A percentile compares a stretch with the other conserved stretches of the same genome.
Conservation (phyloP, 2,113 vertebrate species). For the Scophthalmus maximus region DNA sequence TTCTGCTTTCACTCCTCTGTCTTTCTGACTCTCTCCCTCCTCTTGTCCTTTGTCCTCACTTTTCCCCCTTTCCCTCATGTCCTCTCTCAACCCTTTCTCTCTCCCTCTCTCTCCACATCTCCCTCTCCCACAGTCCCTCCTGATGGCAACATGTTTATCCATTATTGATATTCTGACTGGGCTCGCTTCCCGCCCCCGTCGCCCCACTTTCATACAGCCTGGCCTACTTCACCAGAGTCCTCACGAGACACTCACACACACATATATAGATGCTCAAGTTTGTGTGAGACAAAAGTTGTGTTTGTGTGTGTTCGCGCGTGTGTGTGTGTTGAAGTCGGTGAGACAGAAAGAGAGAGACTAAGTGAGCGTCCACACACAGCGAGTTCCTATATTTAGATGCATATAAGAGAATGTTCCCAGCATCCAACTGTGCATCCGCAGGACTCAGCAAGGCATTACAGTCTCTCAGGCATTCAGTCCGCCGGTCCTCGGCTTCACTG, state of each 20-base stretch:
- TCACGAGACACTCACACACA: conserved; percentile 59
- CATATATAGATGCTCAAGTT: conserved; percentile 39
- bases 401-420: conserved; percentile 63
- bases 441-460: conserved; percentile 50
- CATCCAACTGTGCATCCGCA: conserved; percentile 59
- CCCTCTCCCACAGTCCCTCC: conserved; percentile 56
- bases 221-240: conserved; percentile 77
- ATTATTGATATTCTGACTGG: conserved; percentile 81
- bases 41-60: conserved; percentile 46
- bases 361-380: conserved; percentile 60
- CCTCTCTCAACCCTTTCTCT: conserved; percentile 9
- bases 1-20: neutral
- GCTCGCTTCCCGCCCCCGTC: conserved; percentile 68
- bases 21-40: neutral
- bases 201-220: conserved; percentile 76
- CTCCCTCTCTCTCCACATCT: conserved; percentile 27
- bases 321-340: conserved; percentile 42
- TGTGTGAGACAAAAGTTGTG: conserved; percentile 59
- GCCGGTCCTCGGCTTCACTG: neutral
- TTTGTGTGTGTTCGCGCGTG: conserved; percentile 29
- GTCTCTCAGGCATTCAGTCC: conserved; percentile 39
- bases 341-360: conserved; percentile 63
- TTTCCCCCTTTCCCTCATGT: conserved; percentile 37
- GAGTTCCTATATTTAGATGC: conserved; percentile 75
- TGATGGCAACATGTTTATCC: conserved; percentile 78